Evolutionary conservation across 1,140 invertebrate species (phyloP).

Genomic region (Chlorops oryzae): DNA sequence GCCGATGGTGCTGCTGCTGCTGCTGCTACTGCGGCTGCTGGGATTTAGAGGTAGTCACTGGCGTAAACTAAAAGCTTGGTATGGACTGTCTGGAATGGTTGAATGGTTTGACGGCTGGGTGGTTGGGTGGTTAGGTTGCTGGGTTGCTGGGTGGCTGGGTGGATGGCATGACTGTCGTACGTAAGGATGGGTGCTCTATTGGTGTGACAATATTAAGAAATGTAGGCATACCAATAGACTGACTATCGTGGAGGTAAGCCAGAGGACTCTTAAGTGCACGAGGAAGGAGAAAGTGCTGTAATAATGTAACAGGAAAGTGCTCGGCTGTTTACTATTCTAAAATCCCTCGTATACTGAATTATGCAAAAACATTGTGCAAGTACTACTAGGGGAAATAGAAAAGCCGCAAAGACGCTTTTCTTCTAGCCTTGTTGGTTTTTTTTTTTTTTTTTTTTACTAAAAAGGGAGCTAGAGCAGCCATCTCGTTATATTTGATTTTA

Average conservation of each 20-base stretch:
- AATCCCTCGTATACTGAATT: too few relatives aligned
- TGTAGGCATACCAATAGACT: background rate
- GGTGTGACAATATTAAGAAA: slow-evolving; percentile 35
- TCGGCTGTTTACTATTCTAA: too few relatives aligned
- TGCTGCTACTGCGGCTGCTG: too few relatives aligned
- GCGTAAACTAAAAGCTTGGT: background rate
- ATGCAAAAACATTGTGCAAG: slow-evolving; percentile 42
- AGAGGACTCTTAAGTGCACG: background rate
- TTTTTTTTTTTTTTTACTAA: too few relatives aligned
- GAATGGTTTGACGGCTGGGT: slow-evolving; percentile 21
- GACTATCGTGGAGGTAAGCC: slow-evolving; percentile 14
- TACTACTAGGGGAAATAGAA: background rate
- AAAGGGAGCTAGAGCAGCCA: too few relatives aligned
- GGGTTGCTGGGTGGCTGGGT: background rate
- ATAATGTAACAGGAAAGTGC: slow-evolving; percentile 7
- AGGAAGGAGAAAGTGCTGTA: slow-evolving; percentile 6
- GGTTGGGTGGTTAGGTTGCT: slow-evolving; percentile 24
- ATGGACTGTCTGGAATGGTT: slow-evolving; percentile 20
- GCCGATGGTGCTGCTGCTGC: background rate
- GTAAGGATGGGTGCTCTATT: slow-evolving; percentile 25
- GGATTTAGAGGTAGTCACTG: too few relatives aligned
- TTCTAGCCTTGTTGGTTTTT: too few relatives aligned
- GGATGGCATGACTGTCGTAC: background rate
- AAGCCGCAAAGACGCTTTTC: too few relatives aligned
- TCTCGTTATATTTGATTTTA: too few relatives aligned